phyloP scores from a whole-genome alignment of 2,888 invertebrate species.

The Drosophila colorata region DNA sequence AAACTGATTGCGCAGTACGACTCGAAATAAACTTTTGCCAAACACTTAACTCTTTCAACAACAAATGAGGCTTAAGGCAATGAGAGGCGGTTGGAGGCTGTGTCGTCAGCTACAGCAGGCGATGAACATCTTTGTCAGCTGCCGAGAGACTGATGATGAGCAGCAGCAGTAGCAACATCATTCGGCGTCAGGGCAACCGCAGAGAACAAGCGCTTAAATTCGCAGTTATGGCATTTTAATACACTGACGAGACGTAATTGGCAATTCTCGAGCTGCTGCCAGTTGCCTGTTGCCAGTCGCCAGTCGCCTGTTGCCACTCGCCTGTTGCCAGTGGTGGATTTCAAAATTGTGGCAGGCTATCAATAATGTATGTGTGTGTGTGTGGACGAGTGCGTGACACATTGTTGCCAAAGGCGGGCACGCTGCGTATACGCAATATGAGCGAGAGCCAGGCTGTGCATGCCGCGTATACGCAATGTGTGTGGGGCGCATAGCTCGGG shows the following conservation, averaged over 20 bases:
- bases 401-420: slow-evolving; percentile 46
- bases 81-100: neutral
- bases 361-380: slow-evolving; percentile 35
- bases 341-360: slow-evolving; percentile 48
- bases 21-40: slow-evolving; percentile 39
- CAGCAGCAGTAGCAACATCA: slow-evolving; percentile 6
- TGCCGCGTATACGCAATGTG: slow-evolving; percentile 36
- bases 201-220: slow-evolving; percentile 55
- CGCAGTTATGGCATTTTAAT: slow-evolving; percentile 78
- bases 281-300: slow-evolving; percentile 4
- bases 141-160: slow-evolving; percentile 41
- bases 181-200: slow-evolving; percentile 32
- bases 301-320: slow-evolving; percentile 3
- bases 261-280: slow-evolving; percentile 41
- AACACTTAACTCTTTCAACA: slow-evolving; percentile 47
- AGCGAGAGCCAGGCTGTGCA: slow-evolving; percentile 5
- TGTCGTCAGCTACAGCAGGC: slow-evolving; percentile 24
- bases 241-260: slow-evolving; percentile 64
- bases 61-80: neutral
- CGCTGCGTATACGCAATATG: slow-evolving; percentile 59
- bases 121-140: slow-evolving; percentile 57
- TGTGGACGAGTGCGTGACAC: slow-evolving; percentile 45
- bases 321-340: slow-evolving; percentile 23
- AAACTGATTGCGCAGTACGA: slow-evolving; percentile 44
- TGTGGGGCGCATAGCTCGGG: slow-evolving; percentile 26